Percentiles rank a stretch among this genome's conserved stretches.
Evolutionary conservation across 2,888 invertebrate genomes (phyloP).

Genomic region (Oxytorus armatus): DNA sequence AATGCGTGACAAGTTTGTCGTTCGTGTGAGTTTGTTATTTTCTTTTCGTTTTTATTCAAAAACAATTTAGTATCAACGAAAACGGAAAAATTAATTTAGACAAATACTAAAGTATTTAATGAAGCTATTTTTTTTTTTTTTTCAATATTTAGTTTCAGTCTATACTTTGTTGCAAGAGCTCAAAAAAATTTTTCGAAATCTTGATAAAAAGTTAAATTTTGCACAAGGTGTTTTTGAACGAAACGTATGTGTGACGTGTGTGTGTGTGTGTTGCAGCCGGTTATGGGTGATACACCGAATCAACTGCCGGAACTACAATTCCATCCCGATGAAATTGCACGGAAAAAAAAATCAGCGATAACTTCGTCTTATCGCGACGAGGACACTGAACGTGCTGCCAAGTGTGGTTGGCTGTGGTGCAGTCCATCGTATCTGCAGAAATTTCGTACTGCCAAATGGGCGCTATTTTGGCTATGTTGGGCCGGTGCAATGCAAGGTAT

Average conservation of each 20-base stretch:
- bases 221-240: too few species aligned
- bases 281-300: slow-evolving; percentile 76
- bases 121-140: background rate
- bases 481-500: slow-evolving; percentile 92
- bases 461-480: slow-evolving; percentile 92
- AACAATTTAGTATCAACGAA: background rate
- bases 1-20: slow-evolving; percentile 78
- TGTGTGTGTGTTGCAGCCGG: slow-evolving; percentile 75
- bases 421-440: slow-evolving; percentile 88
- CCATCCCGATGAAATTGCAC: slow-evolving; percentile 22
- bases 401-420: slow-evolving; percentile 89
- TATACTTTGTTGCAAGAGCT: too few species aligned
- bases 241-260: too few species aligned
- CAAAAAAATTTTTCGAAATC: too few species aligned
- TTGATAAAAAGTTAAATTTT: slow-evolving; percentile 64
- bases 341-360: slow-evolving; percentile 16
- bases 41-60: background rate
- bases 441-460: slow-evolving; percentile 91
- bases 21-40: slow-evolving; percentile 73
- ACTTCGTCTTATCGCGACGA: slow-evolving; percentile 64
- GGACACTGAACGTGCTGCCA: slow-evolving; percentile 64
- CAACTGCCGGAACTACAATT: slow-evolving; percentile 75
- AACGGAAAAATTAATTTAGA: background rate
- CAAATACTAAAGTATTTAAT: background rate
- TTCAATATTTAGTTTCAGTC: background rate